Conservation (phyloP, 1,140 invertebrate species). For the Drosophila pallidifrons region DNA sequence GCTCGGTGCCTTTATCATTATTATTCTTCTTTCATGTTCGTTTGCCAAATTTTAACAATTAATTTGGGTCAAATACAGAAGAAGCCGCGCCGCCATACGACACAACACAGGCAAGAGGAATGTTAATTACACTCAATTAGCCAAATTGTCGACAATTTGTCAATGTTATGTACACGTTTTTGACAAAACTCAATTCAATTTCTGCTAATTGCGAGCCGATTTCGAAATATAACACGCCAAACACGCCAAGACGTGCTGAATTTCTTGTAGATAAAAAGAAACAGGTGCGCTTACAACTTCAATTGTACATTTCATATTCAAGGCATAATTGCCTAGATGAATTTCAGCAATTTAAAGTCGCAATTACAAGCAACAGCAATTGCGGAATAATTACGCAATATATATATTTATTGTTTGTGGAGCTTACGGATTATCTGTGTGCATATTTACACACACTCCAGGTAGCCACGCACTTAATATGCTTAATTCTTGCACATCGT, state of each 20-base stretch:
- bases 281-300: slow-evolving; percentile 1
- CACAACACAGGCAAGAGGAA: slow-evolving; percentile 36
- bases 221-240: slow-evolving; percentile 5
- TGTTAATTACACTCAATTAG: slow-evolving; percentile 81
- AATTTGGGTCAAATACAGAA: slow-evolving; percentile 62
- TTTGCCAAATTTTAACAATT: slow-evolving; percentile 65
- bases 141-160: slow-evolving; percentile 72
- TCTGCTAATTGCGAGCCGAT: slow-evolving; percentile 52
- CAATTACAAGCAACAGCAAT: neutral
- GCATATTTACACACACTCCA: neutral
- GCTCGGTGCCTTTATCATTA: slow-evolving; percentile 19
- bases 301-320: neutral
- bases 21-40: slow-evolving; percentile 44
- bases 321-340: slow-evolving; percentile 40
- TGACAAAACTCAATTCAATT: slow-evolving; percentile 26
- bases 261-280: neutral
- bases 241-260: neutral
- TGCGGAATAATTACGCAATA: slow-evolving; percentile 4
- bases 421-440: neutral
- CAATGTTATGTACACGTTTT: slow-evolving; percentile 30
- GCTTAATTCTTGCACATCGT: slow-evolving; percentile 53
- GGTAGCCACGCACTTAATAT: neutral
- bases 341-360: slow-evolving; percentile 19
- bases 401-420: neutral
- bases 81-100: slow-evolving; percentile 15